A percentile compares a stretch with the other conserved stretches of the same genome.
Conservation (phyloP, 1,140 invertebrate species). For the Leptestheria dahalacensis region DNA sequence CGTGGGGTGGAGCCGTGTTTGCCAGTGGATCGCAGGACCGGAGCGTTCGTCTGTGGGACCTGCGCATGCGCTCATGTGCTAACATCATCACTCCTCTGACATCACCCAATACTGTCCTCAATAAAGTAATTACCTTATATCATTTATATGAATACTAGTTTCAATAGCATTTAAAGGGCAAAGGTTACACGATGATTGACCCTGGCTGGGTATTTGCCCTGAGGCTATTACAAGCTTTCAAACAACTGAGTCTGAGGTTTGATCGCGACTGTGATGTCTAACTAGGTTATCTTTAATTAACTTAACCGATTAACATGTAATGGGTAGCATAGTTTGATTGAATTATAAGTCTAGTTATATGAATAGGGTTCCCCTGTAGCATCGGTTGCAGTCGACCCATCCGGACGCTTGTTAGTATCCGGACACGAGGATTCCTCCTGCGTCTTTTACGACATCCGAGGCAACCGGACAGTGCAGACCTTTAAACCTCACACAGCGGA, state of each 20-base stretch:
- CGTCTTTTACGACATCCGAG: slow-evolving; percentile 86
- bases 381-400: slow-evolving; percentile 86
- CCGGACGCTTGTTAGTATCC: slow-evolving; percentile 81
- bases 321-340: no score
- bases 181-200: no score
- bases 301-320: no score
- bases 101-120: slow-evolving; percentile 30
- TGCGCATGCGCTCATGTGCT: slow-evolving; percentile 76
- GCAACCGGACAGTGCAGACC: slow-evolving; percentile 76
- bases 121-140: slow-evolving; percentile 13
- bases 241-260: no score
- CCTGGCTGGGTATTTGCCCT: no score
- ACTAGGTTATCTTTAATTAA: no score
- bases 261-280: no score
- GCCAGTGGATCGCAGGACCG: slow-evolving; percentile 91
- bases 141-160: no score
- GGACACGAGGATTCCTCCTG: slow-evolving; percentile 93
- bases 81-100: slow-evolving; percentile 72
- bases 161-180: no score
- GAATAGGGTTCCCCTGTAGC: slow-evolving; percentile 77
- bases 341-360: no score
- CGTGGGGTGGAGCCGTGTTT: slow-evolving; percentile 96
- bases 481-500: slow-evolving; percentile 89
- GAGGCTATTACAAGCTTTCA: no score
- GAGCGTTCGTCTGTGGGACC: slow-evolving; percentile 91